These are phyloP conservation scores for Pristionchus fissidentatus DNA, from an alignment of 2,888 invertebrate genomes.

Conservation along the genomic window DNA sequence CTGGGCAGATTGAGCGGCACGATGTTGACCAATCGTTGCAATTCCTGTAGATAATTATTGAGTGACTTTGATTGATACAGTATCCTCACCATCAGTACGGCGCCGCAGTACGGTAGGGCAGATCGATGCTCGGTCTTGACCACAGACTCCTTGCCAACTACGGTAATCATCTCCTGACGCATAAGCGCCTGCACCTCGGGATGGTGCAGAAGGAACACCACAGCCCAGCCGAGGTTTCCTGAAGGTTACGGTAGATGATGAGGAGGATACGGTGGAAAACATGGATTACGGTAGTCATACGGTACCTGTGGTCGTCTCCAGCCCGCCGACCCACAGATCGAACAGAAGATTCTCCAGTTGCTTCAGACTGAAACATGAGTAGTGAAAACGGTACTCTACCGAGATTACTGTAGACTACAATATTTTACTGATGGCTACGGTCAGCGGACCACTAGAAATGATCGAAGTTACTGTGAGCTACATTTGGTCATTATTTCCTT, in stretches of 20 bases:
- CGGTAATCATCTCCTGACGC: slow-evolving; percentile 11
- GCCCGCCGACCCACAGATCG: slow-evolving; percentile 37
- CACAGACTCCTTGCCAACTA: slow-evolving; percentile 5
- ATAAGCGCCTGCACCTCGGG: slow-evolving; percentile 20
- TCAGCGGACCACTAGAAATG: too few relatives aligned
- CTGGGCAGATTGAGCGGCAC: slow-evolving; percentile 21
- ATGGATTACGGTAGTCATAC: background rate
- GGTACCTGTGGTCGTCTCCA: slow-evolving; percentile 35
- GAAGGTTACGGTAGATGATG: background rate
- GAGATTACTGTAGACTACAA: too few relatives aligned
- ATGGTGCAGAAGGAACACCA: slow-evolving; percentile 22
- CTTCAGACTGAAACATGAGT: background rate
- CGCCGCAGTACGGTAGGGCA: slow-evolving; percentile 13
- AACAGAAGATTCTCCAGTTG: slow-evolving; percentile 33
- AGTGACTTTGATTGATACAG: background rate
- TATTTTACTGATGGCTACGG: too few relatives aligned
- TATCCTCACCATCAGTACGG: slow-evolving; percentile 38
- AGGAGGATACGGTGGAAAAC: background rate
- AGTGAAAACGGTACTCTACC: too few relatives aligned
- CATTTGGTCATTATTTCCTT: too few relatives aligned
- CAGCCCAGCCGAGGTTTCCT: slow-evolving; percentile 32
- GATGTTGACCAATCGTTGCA: slow-evolving; percentile 20
- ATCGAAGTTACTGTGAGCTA: too few relatives aligned
- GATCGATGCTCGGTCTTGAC: slow-evolving; percentile 33
- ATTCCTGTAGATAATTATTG: background rate